These are phyloP conservation scores for Natator depressus DNA, from an alignment of 2,113 vertebrate species.

Conservation along the genomic window DNA sequence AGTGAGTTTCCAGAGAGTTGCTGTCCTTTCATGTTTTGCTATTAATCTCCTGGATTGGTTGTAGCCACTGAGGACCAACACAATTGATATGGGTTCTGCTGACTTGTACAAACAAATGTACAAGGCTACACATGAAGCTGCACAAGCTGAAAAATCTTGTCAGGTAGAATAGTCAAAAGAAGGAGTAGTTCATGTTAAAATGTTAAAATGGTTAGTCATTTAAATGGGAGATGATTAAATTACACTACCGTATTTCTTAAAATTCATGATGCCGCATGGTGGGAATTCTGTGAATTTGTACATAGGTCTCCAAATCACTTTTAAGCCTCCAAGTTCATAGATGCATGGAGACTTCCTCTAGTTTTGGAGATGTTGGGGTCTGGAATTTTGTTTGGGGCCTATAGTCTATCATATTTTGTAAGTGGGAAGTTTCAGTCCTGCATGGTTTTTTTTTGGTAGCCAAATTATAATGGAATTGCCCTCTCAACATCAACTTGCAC, in stretches of 20 bases:
- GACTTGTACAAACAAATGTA: background rate
- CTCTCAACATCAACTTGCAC: no score
- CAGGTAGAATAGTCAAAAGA: background rate
- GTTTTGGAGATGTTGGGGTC: background rate
- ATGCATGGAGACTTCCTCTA: accelerated
- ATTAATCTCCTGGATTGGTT: background rate
- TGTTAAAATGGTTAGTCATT: background rate
- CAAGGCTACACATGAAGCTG: background rate
- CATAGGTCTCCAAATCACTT: background rate
- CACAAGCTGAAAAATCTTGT: background rate
- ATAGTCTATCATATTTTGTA: background rate
- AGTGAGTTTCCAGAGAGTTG: background rate
- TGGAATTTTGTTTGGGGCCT: background rate
- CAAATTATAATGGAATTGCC: no score
- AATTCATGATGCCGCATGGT: background rate
- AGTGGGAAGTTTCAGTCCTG: background rate
- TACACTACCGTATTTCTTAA: background rate
- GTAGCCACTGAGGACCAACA: background rate
- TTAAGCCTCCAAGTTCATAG: background rate
- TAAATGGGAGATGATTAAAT: background rate
- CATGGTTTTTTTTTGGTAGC: no score
- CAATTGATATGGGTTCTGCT: background rate
- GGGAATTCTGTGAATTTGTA: background rate
- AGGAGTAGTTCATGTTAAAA: background rate
- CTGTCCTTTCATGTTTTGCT: background rate